These are phyloP conservation scores for Eunapius fragilis DNA, from an alignment of 37 sponge, comb jelly and placozoan genomes.

Conservation along the genomic window DNA sequence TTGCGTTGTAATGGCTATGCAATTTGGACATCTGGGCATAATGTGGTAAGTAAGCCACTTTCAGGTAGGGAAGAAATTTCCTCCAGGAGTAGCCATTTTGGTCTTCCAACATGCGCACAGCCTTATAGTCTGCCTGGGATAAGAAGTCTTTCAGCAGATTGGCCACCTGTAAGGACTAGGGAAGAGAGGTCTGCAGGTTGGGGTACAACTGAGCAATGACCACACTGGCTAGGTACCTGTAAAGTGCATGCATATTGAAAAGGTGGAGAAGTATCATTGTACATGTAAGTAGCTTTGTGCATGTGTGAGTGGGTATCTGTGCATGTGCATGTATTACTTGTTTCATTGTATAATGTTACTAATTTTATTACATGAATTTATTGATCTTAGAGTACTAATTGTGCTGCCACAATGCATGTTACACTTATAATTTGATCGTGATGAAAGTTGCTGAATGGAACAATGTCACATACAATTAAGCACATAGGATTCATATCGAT, in stretches of 20 bases:
- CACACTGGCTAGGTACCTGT: slow-evolving; percentile 32
- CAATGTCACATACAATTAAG: too few relatives aligned
- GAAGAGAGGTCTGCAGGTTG: not conserved
- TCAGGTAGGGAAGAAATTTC: slow-evolving; percentile 21
- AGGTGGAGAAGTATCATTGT: not conserved
- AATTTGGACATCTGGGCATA: not conserved
- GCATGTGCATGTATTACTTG: not conserved
- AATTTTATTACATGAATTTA: too few relatives aligned
- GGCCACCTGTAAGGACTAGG: not conserved
- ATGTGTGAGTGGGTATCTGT: not conserved
- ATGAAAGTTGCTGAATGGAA: too few relatives aligned
- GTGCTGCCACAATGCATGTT: too few relatives aligned
- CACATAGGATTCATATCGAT: too few relatives aligned
- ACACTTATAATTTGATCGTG: too few relatives aligned
- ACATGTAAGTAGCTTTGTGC: not conserved
- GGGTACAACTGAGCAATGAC: slow-evolving; percentile 18
- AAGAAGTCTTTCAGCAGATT: slow-evolving; percentile 21
- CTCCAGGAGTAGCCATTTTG: slow-evolving; percentile 38
- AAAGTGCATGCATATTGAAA: too few relatives aligned
- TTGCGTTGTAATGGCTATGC: not conserved
- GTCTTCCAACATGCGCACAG: slow-evolving; percentile 4
- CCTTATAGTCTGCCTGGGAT: not conserved
- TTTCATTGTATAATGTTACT: not conserved
- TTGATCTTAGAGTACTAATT: too few relatives aligned
- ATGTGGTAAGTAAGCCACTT: slow-evolving; percentile 20